phyloP scores from a whole-genome alignment of 2,797 vertebrate species.

The Lepilemur septentrionalis region DNA sequence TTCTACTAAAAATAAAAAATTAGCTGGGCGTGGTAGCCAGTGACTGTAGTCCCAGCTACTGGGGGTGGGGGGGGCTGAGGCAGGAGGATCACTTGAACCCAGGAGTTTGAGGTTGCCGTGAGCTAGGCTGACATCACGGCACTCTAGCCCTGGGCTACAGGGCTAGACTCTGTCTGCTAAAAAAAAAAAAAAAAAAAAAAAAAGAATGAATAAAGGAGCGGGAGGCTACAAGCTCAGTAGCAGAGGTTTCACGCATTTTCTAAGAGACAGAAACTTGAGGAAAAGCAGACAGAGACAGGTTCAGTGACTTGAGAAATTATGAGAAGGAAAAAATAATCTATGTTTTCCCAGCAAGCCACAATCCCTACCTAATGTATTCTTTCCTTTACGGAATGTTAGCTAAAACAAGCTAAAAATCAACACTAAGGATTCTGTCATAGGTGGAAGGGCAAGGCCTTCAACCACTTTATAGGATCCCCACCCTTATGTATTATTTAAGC shows the following conservation, averaged over 20 bases:
- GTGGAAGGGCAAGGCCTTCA: constrained; percentile 26
- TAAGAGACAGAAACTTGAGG: constrained; percentile 17
- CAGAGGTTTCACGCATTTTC: constrained; percentile 14
- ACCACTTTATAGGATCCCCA: constrained; percentile 49
- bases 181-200: no score
- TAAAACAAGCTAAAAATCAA: constrained; percentile 47
- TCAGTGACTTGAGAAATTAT: constrained; percentile 10
- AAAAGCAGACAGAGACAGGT: neutral
- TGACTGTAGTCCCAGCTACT: no score
- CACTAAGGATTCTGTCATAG: constrained; percentile 9
- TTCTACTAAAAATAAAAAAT: no score
- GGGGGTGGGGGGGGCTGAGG: no score
- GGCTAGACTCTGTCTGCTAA: no score
- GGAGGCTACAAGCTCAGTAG: neutral
- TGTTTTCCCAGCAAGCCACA: constrained; percentile 8
- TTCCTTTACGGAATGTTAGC: constrained; percentile 37
- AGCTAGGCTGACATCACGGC: no score
- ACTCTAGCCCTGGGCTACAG: no score
- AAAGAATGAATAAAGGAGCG: no score
- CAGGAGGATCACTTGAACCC: neutral
- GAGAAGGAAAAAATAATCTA: constrained; percentile 17
- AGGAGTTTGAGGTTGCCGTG: neutral
- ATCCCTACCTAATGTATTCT: constrained; percentile 26
- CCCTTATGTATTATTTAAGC: constrained; percentile 38
- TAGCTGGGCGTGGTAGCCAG: no score